Conservation (phyloP, 2,797 vertebrate genomes). For the Ctenochaetus hawaiiensis region DNA sequence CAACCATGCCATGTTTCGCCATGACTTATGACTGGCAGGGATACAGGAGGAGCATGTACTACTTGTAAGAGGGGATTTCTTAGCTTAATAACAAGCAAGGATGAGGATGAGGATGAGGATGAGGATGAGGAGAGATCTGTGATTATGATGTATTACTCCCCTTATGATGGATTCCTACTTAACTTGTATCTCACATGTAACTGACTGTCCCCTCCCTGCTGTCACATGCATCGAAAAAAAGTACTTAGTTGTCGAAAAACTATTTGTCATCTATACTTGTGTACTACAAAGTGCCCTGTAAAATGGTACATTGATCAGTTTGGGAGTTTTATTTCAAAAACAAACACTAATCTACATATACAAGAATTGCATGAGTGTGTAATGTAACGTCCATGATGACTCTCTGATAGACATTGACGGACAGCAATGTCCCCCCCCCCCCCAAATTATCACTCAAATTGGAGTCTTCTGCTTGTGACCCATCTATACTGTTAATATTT, state of each 20-base stretch:
- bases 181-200: conserved; percentile 39
- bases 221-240: neutral
- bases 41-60: conserved; percentile 44
- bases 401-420: too few relatives aligned
- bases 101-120: conserved; percentile 43
- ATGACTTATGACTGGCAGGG: conserved; percentile 41
- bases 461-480: neutral
- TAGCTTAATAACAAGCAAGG: conserved; percentile 33
- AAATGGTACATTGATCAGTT: neutral
- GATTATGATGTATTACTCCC: conserved; percentile 58
- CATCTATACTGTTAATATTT: neutral
- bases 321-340: conserved; percentile 5
- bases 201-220: neutral
- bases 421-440: too few relatives aligned
- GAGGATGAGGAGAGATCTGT: conserved; percentile 44
- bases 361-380: neutral
- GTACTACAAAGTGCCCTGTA: neutral
- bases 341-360: neutral
- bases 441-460: neutral
- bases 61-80: conserved; percentile 57
- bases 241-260: too few relatives aligned
- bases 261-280: neutral
- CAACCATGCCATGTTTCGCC: conserved; percentile 21
- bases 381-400: too few relatives aligned
- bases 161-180: conserved; percentile 25